phyloP scores from a whole-genome alignment of 1,140 invertebrate species.

The Patella vulgata region DNA sequence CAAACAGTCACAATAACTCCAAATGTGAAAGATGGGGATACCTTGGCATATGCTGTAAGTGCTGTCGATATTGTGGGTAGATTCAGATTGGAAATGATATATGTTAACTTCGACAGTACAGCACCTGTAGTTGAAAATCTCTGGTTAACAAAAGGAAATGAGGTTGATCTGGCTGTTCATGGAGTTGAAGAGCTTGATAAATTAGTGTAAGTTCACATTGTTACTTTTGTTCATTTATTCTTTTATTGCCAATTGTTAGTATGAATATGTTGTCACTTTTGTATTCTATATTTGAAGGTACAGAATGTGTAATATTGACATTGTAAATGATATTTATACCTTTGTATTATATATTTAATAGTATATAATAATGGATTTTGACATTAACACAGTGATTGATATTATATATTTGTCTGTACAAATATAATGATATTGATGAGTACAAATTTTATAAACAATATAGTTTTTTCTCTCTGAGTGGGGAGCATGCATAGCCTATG shows the following conservation, averaged over 20 bases:
- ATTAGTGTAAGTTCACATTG: slow-evolving; percentile 29
- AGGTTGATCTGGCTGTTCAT: slow-evolving; percentile 25
- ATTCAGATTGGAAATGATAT: slow-evolving; percentile 24
- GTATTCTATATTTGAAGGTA: neutral
- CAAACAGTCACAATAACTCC: slow-evolving; percentile 1
- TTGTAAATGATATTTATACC: neutral
- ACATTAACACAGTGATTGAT: neutral
- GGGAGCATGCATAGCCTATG: too few species aligned
- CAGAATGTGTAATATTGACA: neutral
- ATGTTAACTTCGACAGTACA: slow-evolving; percentile 29
- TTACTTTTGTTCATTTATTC: neutral
- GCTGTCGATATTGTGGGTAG: slow-evolving; percentile 17
- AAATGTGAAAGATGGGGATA: slow-evolving; percentile 21
- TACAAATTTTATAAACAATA: neutral
- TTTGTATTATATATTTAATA: neutral
- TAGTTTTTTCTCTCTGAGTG: neutral
- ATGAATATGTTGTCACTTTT: neutral
- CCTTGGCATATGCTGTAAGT: slow-evolving; percentile 20
- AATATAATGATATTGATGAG: neutral
- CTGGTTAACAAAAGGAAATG: slow-evolving; percentile 37
- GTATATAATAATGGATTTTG: neutral
- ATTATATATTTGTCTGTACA: too few species aligned
- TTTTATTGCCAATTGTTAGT: neutral
- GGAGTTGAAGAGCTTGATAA: slow-evolving; percentile 26
- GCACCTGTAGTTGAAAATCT: slow-evolving; percentile 37